Percentiles rank a stretch among this genome's conserved stretches.
Conservation (phyloP, 53 echinoderm and acorn worm species). For the Crossaster papposus region DNA sequence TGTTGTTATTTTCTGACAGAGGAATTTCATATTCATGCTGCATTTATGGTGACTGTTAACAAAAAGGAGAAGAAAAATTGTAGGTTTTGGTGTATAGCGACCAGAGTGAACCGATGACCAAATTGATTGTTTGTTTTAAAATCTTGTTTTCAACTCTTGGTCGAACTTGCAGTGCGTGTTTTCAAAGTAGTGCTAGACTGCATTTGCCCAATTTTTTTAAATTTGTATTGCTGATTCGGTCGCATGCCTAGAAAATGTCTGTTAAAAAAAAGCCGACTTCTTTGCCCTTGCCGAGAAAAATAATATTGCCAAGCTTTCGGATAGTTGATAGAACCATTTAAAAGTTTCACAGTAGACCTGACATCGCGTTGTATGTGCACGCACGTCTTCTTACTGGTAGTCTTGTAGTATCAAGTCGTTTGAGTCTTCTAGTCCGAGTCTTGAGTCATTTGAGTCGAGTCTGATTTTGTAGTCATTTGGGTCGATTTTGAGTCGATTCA, state of each 20-base stretch:
- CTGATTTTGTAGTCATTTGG: too few relatives aligned
- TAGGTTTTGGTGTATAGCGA: background rate
- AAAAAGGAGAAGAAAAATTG: background rate
- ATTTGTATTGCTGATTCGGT: background rate
- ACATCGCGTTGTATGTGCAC: background rate
- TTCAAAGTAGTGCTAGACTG: background rate
- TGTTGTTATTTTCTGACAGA: background rate
- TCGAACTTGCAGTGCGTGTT: background rate
- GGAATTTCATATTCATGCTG: background rate
- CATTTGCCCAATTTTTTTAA: background rate
- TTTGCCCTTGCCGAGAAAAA: background rate
- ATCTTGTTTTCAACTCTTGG: background rate
- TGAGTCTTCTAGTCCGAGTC: too few relatives aligned
- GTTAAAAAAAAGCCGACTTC: background rate
- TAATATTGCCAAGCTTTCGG: background rate
- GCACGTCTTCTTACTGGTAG: too few relatives aligned
- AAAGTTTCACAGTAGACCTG: background rate
- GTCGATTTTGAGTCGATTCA: too few relatives aligned
- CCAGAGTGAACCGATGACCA: slow-evolving; percentile 33
- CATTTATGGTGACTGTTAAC: background rate
- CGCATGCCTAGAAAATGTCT: background rate
- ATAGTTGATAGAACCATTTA: background rate
- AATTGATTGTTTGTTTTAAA: slow-evolving; percentile 1
- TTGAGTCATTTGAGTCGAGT: too few relatives aligned
- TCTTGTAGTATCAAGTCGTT: too few relatives aligned